These are phyloP conservation scores for Argya squamiceps DNA, from an alignment of 2,797 vertebrate species.

Conservation along the genomic window DNA sequence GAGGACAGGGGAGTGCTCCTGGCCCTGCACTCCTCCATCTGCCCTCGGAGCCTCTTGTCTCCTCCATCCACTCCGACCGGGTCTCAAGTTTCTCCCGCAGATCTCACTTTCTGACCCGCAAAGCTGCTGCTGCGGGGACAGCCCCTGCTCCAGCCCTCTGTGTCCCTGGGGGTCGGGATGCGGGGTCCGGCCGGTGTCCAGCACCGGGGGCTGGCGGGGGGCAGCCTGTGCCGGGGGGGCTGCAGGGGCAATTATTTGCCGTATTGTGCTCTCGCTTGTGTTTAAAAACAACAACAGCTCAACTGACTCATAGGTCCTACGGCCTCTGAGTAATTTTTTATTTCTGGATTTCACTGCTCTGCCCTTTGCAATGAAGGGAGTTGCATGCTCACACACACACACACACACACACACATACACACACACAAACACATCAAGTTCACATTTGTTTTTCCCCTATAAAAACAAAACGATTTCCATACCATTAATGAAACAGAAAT, in stretches of 20 bases:
- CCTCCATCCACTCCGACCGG: accelerated
- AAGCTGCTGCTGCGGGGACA: neutral
- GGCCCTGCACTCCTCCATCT: accelerated
- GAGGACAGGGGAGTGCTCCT: accelerated
- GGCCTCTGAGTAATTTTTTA: constrained; percentile 69
- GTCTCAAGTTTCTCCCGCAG: neutral
- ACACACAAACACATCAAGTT: neutral
- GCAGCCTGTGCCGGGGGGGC: accelerated
- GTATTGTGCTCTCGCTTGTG: neutral
- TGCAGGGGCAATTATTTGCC: constrained; percentile 19
- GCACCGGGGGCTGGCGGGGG: neutral
- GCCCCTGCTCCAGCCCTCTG: neutral
- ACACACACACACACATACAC: neutral
- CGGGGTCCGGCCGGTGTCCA: neutral
- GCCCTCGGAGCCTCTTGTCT: accelerated
- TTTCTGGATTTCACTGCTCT: constrained; percentile 65
- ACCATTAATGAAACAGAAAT: constrained; percentile 61
- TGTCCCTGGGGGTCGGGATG: neutral
- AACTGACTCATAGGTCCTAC: constrained; percentile 68
- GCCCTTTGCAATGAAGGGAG: constrained; percentile 52
- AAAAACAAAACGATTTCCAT: constrained; percentile 64
- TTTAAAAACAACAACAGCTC: constrained; percentile 64
- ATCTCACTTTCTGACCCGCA: neutral
- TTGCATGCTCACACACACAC: neutral
- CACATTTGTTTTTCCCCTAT: constrained; percentile 59